Conservation (phyloP, 2,888 invertebrate genomes). For the Aethes cnicana region DNA sequence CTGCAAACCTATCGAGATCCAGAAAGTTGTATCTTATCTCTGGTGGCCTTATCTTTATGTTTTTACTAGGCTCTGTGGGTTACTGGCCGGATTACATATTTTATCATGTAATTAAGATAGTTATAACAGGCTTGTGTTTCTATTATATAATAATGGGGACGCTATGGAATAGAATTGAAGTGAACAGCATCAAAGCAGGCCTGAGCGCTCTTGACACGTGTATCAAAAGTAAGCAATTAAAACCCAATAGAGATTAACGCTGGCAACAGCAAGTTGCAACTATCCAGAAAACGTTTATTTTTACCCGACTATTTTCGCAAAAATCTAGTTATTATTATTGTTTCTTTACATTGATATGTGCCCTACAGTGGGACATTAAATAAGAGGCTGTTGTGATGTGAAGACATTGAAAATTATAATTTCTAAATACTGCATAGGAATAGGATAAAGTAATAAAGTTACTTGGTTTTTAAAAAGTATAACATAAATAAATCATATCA, state of each 20-base stretch:
- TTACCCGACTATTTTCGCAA: no score
- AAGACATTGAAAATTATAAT: no score
- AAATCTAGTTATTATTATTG: no score
- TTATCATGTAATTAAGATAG: conserved; percentile 82
- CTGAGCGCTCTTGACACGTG: conserved; percentile 86
- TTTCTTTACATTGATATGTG: no score
- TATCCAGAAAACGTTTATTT: no score
- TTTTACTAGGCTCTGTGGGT: conserved; percentile 77
- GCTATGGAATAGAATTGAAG: conserved; percentile 91
- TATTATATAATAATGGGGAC: conserved; percentile 90
- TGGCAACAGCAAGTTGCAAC: neutral
- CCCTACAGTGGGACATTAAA: no score
- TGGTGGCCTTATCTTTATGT: conserved; percentile 74
- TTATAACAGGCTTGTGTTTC: conserved; percentile 84
- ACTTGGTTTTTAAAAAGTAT: no score
- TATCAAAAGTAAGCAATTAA: conserved; percentile 46
- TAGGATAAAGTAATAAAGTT: no score
- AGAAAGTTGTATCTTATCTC: conserved; percentile 78
- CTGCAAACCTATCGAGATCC: conserved; percentile 71
- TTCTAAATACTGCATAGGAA: no score
- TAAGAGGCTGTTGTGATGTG: no score
- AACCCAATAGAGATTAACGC: neutral
- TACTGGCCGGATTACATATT: conserved; percentile 73
- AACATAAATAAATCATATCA: no score
- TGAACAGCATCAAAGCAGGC: conserved; percentile 89